Percentiles rank a stretch among this genome's conserved stretches.
phyloP scores from a whole-genome alignment of 2,113 vertebrate species.

The Orycteropus afer region DNA sequence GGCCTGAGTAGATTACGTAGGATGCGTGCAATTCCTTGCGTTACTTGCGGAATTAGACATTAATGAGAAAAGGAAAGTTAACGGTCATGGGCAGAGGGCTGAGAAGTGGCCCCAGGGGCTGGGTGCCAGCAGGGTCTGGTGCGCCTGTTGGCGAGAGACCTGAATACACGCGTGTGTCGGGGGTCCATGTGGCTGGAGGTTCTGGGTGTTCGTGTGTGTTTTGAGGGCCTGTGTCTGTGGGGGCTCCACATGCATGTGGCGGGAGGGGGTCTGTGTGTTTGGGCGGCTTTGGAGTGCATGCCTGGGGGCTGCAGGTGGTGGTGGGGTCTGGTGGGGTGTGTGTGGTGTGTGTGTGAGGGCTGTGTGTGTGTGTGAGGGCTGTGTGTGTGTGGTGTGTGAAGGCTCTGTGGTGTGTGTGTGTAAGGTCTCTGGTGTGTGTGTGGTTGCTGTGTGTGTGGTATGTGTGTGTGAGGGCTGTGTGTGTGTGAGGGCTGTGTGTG shows the following conservation, averaged over 20 bases:
- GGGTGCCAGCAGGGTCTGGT: too few relatives aligned
- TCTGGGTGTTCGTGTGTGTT: too few relatives aligned
- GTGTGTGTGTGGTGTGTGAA: neutral
- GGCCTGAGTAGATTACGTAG: constrained; percentile 29
- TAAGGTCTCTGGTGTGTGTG: neutral
- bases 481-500: neutral
- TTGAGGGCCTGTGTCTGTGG: neutral
- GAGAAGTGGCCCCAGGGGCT: too few relatives aligned
- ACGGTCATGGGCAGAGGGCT: too few relatives aligned
- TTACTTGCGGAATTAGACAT: constrained; percentile 59
- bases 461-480: neutral
- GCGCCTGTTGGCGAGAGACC: too few relatives aligned
- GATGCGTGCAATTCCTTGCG: neutral
- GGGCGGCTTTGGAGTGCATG: neutral
- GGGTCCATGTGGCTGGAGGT: neutral
- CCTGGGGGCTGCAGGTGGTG: too few relatives aligned
- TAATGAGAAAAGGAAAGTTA: constrained; percentile 12
- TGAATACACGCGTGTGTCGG: neutral
- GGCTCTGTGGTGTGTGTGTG: neutral
- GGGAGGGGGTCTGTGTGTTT: too few relatives aligned
- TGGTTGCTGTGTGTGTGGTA: neutral
- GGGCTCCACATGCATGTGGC: too few relatives aligned
- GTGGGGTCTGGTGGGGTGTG: neutral
- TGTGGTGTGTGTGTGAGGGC: neutral
- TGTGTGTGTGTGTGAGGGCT: neutral